Base-by-base conservation (phyloP, 2,888 invertebrate species). In the Mantis religiosa region DNA sequence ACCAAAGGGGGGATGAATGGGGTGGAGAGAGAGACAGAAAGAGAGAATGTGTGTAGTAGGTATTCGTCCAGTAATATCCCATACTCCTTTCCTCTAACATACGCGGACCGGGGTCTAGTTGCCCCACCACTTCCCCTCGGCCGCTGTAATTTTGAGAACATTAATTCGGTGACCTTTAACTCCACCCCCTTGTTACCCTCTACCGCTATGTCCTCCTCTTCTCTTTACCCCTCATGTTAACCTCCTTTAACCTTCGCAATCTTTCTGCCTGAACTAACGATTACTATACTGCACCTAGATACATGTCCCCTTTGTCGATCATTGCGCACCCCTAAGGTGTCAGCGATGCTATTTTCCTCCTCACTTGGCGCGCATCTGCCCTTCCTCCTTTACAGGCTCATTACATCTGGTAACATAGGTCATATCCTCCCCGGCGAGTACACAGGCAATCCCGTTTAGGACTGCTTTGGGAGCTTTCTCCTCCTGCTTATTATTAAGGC, bases 161-260 rank as follows among this genome's bases (percentile, higher is more conserved):
- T 89, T 89, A 89, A 88, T 89, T 84, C 47, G 83, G 47, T 34
- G 87, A 89, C 88, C 85, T 89, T 89, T 89, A 85, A 82, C 88
- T 89, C 83, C 85, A 71, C 87, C 86, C 87, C 81, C 82, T 85
- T 81, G 82, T 85, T 87, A 84, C 82, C 41, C 88, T 25, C 34
- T 85, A 41, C 28, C 27, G 47, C 47, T 85, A 54, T 54, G 54
- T 71, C 41, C 54, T 27, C 15, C 41, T 85, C 28, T 85, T 85
- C 85, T 88, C 85, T 41, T 81, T 82, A 25, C 82, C 85, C 82
- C 82, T 28, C 81, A n/a, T 27, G 14, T 15, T 82, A 85, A 47
- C 86, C 86, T 83, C 85, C 85, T 41, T 41, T 87, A 87, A 82
- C 87, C 87, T 82, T 82, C 81, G 34, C 27, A 34, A 71, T 82